Conservation (phyloP, 2,113 vertebrate genomes). For the Onychostruthus taczanowskii region DNA sequence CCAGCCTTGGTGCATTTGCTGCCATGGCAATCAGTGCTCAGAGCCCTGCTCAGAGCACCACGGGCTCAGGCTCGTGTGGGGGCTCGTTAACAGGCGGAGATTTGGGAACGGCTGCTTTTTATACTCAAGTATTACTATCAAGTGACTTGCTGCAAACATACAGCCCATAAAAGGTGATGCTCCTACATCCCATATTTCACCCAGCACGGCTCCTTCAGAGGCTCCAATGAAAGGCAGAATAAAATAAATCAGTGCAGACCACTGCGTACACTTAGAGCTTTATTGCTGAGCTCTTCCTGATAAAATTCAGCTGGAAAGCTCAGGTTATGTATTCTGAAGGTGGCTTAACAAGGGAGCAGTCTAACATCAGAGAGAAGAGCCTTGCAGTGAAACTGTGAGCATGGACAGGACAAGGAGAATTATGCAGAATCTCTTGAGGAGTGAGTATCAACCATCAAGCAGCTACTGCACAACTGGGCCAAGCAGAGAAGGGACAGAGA, state of each 20-base stretch:
- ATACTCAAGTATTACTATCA: background rate
- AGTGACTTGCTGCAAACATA: background rate
- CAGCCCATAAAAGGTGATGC: background rate
- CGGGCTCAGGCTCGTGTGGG: rapidly evolving
- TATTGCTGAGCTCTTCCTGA: background rate
- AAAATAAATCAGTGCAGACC: background rate
- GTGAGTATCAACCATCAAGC: background rate
- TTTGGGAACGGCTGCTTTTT: background rate
- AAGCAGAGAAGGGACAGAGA: background rate
- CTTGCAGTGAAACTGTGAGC: rapidly evolving
- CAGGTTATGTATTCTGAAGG: background rate
- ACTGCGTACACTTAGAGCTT: background rate
- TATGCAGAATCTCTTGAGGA: background rate
- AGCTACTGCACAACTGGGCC: background rate
- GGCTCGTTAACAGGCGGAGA: rapidly evolving
- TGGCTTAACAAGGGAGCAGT: background rate
- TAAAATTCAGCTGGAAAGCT: background rate
- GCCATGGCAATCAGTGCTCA: background rate
- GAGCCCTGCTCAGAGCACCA: background rate
- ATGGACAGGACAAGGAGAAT: background rate
- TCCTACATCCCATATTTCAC: background rate
- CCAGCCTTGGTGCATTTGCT: background rate
- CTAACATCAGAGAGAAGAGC: background rate
- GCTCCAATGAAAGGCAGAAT: background rate
- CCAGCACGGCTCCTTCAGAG: background rate